Base-by-base conservation (phyloP, 2,797 vertebrate genomes). In the Labroides dimidiatus region DNA sequence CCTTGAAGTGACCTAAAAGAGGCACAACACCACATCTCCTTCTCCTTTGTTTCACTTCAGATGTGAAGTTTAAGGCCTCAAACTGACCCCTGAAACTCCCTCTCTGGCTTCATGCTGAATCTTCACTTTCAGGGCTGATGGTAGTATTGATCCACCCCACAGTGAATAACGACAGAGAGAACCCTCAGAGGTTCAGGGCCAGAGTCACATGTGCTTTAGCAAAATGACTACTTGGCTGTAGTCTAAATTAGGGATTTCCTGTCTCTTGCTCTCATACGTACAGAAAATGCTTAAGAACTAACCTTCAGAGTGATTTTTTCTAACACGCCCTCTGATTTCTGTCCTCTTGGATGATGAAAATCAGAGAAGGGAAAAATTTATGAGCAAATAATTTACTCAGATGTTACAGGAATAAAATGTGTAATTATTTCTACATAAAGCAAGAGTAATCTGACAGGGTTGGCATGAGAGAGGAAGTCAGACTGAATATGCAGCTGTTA, bases 401-500 rank as follows among this genome's bases (percentile, higher is more conserved):
- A 59, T 50, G 44, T 60, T 72, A 56, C 20, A 27, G 39, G 58
- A 66, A 62, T 37, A 57, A 82, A 72, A 66, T 53, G 68, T 58
- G 75, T 37, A 64, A 53, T 70, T 54, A 47, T 61, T 78, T 70
- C 48, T 41, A 53, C 78, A 44, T 51, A 24, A 84, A 77, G 71
- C 20, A 30, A 59, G 66, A 71, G 64, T 44, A 61, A 73, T 47
- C 21, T 67, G 64, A 81, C 56, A 17, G 58, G 72, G 72, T 64
- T 57, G 47, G 48, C 20, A 54, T 49, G 24, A 78, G 71, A 72
- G 52, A 65, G 73, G 68, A 63, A 82, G 78, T 77, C 83, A 82
- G 82, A 81, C 20, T 84, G 81, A 85, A 89, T 87, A 77, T 81
- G 71, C 69, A 78, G 76, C 66, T 69, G 59, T 78, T 88, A 71